A percentile compares a stretch with the other conserved stretches of the same genome.
Conservation (phyloP, 2,888 invertebrate genomes). For the Lithophane leautieri region DNA sequence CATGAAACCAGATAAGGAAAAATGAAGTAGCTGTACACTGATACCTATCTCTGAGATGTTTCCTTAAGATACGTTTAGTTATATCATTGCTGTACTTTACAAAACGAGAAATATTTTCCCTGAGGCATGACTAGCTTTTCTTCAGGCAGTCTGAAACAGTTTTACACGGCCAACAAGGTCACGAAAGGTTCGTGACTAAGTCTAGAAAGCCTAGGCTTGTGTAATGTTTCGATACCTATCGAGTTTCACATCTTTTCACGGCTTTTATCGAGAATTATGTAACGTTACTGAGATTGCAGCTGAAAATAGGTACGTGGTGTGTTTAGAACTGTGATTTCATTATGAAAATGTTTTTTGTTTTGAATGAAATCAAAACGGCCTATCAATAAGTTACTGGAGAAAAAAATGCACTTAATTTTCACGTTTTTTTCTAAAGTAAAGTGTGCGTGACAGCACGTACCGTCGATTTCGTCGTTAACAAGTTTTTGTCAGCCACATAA, state of each 20-base stretch:
- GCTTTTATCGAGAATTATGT: slow-evolving; percentile 66
- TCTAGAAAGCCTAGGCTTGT: slow-evolving; percentile 78
- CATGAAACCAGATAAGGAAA: slow-evolving; percentile 59
- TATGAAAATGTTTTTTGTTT: slow-evolving; percentile 10
- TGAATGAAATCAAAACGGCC: neutral
- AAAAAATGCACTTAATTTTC: slow-evolving; percentile 12
- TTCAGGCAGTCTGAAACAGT: slow-evolving; percentile 67
- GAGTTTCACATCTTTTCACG: slow-evolving; percentile 73
- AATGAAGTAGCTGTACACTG: slow-evolving; percentile 20
- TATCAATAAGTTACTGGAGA: neutral
- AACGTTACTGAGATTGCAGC: slow-evolving; percentile 62
- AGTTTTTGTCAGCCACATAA: slow-evolving; percentile 46
- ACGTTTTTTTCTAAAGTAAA: slow-evolving; percentile 18
- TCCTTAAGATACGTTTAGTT: slow-evolving; percentile 31
- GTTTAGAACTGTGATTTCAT: slow-evolving; percentile 12
- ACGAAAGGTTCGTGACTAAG: slow-evolving; percentile 74
- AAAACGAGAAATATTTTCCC: slow-evolving; percentile 39
- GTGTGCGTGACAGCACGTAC: slow-evolving; percentile 35
- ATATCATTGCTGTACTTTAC: slow-evolving; percentile 10
- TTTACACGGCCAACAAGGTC: slow-evolving; percentile 74
- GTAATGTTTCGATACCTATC: slow-evolving; percentile 72
- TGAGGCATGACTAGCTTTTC: slow-evolving; percentile 48
- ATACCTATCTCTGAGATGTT: slow-evolving; percentile 35
- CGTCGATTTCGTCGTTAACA: slow-evolving; percentile 29
- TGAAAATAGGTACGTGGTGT: slow-evolving; percentile 39